Percentiles rank a stretch among this genome's conserved stretches.
These are phyloP conservation scores for Lasioglossum figueresi DNA, from an alignment of 2,888 invertebrate species.

Conservation along the genomic window DNA sequence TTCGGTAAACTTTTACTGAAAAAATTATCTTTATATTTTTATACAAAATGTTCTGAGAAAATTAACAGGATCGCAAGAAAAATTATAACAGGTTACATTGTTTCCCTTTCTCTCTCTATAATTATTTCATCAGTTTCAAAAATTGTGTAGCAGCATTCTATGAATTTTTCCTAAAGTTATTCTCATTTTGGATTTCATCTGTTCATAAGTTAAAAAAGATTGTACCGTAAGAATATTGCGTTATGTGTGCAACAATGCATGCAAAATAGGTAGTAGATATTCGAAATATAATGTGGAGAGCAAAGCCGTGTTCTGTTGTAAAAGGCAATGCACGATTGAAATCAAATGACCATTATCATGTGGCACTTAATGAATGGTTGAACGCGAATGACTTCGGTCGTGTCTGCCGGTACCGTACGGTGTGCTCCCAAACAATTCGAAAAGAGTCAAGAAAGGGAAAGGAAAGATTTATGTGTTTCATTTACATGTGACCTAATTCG, in stretches of 20 bases:
- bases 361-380: slow-evolving; percentile 2
- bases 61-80: background rate
- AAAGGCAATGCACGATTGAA: slow-evolving; percentile 9
- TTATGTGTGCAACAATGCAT: background rate
- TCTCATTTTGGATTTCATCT: background rate
- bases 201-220: background rate
- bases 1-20: background rate
- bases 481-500: slow-evolving; percentile 77
- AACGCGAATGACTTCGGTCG: slow-evolving; percentile 29
- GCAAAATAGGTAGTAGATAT: background rate
- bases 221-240: background rate
- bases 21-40: background rate
- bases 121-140: background rate
- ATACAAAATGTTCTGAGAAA: background rate
- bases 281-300: background rate
- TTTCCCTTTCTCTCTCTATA: background rate
- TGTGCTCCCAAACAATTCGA: slow-evolving; percentile 53
- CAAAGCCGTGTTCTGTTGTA: background rate
- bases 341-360: slow-evolving; percentile 6
- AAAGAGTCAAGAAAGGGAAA: slow-evolving; percentile 51
- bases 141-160: background rate
- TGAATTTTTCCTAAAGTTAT: too few species aligned
- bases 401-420: slow-evolving; percentile 41
- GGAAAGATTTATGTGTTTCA: slow-evolving; percentile 71
- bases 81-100: too few species aligned